phyloP scores from a whole-genome alignment of 2,888 invertebrate genomes.

The Acrobasis repandana region DNA sequence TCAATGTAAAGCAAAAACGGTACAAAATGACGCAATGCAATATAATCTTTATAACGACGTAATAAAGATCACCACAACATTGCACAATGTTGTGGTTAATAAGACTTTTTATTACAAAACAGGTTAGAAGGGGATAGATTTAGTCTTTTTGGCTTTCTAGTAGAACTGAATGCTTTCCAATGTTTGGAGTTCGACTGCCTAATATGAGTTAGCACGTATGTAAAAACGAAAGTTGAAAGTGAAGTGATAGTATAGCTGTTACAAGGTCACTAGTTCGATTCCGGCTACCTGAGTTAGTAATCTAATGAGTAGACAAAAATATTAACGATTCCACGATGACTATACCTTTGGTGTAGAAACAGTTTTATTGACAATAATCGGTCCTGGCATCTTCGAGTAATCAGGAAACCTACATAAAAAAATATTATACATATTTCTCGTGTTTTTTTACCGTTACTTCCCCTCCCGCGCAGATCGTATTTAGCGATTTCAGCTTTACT shows the following conservation, averaged over 20 bases:
- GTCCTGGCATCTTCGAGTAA: no score
- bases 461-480: no score
- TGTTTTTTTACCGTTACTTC: no score
- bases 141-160: slow-evolving; percentile 23
- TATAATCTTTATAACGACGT: slow-evolving; percentile 16
- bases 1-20: neutral
- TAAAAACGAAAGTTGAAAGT: slow-evolving; percentile 45
- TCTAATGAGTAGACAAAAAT: neutral
- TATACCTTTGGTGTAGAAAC: no score
- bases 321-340: no score
- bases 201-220: slow-evolving; percentile 16
- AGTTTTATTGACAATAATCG: no score
- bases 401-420: no score
- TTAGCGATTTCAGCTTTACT: no score
- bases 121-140: neutral
- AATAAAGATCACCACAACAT: slow-evolving; percentile 19
- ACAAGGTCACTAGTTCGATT: slow-evolving; percentile 20
- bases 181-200: neutral
- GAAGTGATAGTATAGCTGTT: slow-evolving; percentile 13
- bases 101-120: neutral
- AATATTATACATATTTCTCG: no score
- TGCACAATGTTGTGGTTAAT: slow-evolving; percentile 18
- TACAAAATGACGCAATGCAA: slow-evolving; percentile 21
- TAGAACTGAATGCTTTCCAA: slow-evolving; percentile 20
- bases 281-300: neutral